phyloP scores from a whole-genome alignment of 2,888 invertebrate species.

The Orchesellides sinensis region DNA sequence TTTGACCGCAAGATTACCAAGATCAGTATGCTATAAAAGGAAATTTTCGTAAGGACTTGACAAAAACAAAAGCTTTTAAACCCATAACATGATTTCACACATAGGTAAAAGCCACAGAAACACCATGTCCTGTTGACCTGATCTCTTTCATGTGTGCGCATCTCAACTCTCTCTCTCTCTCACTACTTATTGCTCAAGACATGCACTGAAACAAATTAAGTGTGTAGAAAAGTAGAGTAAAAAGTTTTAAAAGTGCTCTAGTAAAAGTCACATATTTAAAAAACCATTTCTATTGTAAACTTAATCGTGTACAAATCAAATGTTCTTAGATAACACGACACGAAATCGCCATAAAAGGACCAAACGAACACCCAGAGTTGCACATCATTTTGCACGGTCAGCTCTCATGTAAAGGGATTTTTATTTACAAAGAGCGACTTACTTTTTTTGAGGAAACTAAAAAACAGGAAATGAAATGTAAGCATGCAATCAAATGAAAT shows the following conservation, averaged over 20 bases:
- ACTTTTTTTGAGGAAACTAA: neutral
- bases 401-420: neutral
- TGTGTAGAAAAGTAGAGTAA: neutral
- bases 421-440: neutral
- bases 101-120: neutral
- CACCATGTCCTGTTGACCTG: neutral
- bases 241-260: neutral
- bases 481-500: slow-evolving; percentile 2
- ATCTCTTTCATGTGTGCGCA: neutral
- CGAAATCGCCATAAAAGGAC: slow-evolving; percentile 33
- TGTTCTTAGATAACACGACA: neutral
- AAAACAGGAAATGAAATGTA: slow-evolving; percentile 37
- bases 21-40: neutral
- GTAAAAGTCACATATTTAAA: neutral
- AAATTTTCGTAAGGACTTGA: slow-evolving; percentile 10
- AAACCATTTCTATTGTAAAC: neutral
- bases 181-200: neutral
- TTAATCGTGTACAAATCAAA: neutral
- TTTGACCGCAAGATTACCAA: too few species aligned
- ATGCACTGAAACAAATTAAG: neutral
- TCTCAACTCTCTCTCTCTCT: neutral
- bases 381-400: slow-evolving; percentile 1
- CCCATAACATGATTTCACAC: slow-evolving; percentile 1
- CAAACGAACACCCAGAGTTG: neutral
- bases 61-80: slow-evolving; percentile 7